phyloP scores from a whole-genome alignment of 2,113 vertebrate genomes.

The Daboia siamensis region DNA sequence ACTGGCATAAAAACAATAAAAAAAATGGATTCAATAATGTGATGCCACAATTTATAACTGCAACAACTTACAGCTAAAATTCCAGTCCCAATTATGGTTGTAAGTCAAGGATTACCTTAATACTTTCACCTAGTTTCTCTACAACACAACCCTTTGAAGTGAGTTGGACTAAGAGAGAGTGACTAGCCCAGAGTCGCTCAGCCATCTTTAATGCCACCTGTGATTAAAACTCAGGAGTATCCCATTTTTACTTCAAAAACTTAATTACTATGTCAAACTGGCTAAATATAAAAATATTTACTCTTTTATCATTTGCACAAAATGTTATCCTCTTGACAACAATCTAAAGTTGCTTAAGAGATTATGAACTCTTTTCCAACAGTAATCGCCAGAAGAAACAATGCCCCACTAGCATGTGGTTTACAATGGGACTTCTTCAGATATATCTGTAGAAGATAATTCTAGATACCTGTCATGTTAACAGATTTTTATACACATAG shows the following conservation, averaged over 20 bases:
- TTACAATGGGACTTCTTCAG: neutral
- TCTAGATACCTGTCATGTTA: neutral
- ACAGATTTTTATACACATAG: neutral
- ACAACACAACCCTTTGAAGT: neutral
- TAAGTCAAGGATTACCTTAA: neutral
- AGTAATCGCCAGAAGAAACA: neutral
- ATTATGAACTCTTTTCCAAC: neutral
- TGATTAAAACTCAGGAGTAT: neutral
- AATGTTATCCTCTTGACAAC: neutral
- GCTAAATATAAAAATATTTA: neutral
- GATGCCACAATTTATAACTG: neutral
- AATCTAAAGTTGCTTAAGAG: neutral
- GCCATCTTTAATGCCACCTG: neutral
- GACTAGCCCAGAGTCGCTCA: neutral
- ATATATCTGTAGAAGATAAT: neutral
- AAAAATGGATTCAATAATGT: neutral
- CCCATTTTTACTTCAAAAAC: neutral
- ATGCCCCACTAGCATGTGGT: neutral
- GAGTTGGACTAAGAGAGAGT: neutral
- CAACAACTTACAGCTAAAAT: neutral
- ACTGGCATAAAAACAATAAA: neutral
- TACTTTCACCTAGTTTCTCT: neutral
- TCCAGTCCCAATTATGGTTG: neutral
- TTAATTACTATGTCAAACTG: neutral
- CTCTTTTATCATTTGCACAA: neutral